Base-by-base conservation (phyloP, 2,113 vertebrate genomes). In the Microcebus lehilahytsara region DNA sequence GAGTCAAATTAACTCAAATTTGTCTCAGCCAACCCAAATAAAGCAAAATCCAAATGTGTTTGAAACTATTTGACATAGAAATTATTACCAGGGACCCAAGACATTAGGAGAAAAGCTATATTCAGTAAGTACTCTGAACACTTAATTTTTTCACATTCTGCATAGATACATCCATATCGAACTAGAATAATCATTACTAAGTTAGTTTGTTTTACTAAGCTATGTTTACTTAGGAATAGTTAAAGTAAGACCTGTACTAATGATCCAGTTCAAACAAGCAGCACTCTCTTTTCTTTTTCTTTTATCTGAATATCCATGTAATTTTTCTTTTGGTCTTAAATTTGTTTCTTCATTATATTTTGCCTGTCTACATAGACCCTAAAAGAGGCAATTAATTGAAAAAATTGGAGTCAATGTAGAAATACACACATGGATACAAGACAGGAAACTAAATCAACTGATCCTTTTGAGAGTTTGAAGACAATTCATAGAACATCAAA, bases 11-110 rank as follows among this genome's bases (percentile, higher is more conserved):
- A 96, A 93, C 88, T 4, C 20, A 93, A 75, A 72, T 58, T 95
- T 97, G 84, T 96, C 96, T 97, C 95, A 96, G 40, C 88, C 51
- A 64, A 87, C 89, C 51, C 49, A 74, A 89, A 75, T n/a, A 69
- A 93, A 89, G 75, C 93, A 97, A 97, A 98, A 67, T 90, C 93
- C 93, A 96, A 84, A 97, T 72, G 96, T 79, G 97, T 89, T 72
- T 97, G 93, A 64, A 83, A 93, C 72, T 95, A 23, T 92, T 96
- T 95, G 91, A 96, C 93, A 83, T 93, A 95, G 85, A 90, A 97
- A 96, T 78, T 96, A 96, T 95, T 96, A 78, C 25, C 66, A 93
- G 92, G 90, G 96, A 0, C 77, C 66, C 94, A 96, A 46, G 91
- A 67, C 51, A 74, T 94, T 27, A 96, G 78, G 60, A 74, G 95